Evolutionary conservation across 2,797 vertebrate genomes (phyloP).

Genomic region (Taenioides sp.): DNA sequence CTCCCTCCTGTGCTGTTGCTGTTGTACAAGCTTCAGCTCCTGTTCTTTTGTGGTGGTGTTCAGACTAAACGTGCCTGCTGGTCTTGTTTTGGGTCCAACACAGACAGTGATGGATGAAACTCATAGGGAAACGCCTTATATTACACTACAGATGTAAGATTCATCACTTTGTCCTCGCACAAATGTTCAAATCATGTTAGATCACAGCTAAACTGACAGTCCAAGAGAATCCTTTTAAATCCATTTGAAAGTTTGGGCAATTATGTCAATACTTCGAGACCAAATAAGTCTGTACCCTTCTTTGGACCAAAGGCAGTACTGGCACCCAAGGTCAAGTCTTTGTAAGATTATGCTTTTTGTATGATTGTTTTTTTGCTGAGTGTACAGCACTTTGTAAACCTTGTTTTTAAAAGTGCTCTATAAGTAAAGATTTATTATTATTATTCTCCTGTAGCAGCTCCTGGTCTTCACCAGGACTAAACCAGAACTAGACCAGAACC

Average conservation of each 20-base stretch:
- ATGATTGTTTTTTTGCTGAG: too few species aligned
- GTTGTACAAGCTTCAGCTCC: background rate
- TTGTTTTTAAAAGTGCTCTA: too few species aligned
- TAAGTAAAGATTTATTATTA: too few species aligned
- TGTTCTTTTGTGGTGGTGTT: background rate
- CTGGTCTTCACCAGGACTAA: background rate
- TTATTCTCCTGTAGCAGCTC: too few species aligned
- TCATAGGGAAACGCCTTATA: background rate
- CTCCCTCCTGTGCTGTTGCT: background rate
- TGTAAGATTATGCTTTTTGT: background rate
- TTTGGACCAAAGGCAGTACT: background rate
- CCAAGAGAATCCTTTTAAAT: background rate
- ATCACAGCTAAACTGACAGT: background rate
- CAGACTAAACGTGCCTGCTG: background rate
- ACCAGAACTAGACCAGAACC: background rate
- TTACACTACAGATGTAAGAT: background rate
- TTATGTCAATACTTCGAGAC: background rate
- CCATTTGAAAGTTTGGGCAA: background rate
- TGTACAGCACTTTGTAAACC: too few species aligned
- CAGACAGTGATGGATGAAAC: constrained; percentile 10
- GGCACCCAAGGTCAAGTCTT: background rate
- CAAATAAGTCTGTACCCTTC: background rate
- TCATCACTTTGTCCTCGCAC: background rate
- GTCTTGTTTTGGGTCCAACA: background rate
- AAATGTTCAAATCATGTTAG: background rate